Evolutionary conservation across 1,140 invertebrate genomes (phyloP).

Genomic region (Drosophila santomea): DNA sequence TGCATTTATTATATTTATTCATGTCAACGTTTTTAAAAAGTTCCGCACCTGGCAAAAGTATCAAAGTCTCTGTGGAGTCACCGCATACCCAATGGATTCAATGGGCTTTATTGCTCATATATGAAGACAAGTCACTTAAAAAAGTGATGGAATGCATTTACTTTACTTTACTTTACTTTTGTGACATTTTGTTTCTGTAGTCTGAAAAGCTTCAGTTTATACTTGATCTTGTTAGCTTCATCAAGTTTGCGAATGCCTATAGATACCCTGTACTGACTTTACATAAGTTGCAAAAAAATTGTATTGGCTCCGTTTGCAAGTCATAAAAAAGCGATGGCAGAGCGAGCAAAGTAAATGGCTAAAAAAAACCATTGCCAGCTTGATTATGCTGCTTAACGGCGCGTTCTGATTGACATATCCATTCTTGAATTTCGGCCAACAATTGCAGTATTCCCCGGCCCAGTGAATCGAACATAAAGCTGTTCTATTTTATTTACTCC

Average conservation of each 20-base stretch:
- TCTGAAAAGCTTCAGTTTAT: too few species aligned
- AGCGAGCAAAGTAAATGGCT: conserved; percentile 2
- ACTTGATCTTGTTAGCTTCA: too few species aligned
- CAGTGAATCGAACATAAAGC: background rate
- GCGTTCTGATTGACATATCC: conserved; percentile 63
- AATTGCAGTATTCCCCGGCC: conserved; percentile 2
- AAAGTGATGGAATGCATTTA: background rate
- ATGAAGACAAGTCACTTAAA: background rate
- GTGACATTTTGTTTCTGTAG: too few species aligned
- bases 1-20: conserved; percentile 66
- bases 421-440: conserved; percentile 40
- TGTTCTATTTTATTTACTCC: conserved; percentile 27
- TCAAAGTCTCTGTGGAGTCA: too few species aligned
- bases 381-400: conserved; percentile 68
- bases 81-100: background rate
- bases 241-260: background rate
- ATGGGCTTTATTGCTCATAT: background rate
- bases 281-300: conserved; percentile 10
- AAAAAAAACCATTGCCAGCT: conserved; percentile 52
- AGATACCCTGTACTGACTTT: background rate
- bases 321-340: conserved; percentile 12
- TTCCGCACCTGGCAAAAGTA: conserved; percentile 8
- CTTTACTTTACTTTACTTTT: too few species aligned
- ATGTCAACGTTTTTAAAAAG: conserved; percentile 45
- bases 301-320: conserved; percentile 19